Evolutionary conservation across 2,888 invertebrate genomes (phyloP).

Genomic region (Frankliniella fusca): DNA sequence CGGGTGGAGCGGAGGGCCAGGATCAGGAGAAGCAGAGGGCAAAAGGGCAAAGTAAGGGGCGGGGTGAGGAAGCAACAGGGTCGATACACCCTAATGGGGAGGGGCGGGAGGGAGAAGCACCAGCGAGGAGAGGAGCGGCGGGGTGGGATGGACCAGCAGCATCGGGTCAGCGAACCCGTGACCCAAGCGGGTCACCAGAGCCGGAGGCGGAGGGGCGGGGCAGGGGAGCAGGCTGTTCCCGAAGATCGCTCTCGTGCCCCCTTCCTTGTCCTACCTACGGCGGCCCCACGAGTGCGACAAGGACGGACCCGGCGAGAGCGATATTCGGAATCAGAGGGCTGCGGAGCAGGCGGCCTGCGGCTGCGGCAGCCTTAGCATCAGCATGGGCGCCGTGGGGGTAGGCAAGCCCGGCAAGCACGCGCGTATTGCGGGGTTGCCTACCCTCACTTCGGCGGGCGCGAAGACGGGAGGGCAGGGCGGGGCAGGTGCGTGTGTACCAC

Average conservation of each 20-base stretch:
- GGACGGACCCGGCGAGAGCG: neutral
- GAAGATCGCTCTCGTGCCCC: no score
- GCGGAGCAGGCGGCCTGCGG: neutral
- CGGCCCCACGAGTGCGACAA: neutral
- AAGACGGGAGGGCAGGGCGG: neutral
- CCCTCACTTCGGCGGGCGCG: neutral
- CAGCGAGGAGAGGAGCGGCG: neutral
- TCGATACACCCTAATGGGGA: neutral
- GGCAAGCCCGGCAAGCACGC: no score
- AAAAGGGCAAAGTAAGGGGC: neutral
- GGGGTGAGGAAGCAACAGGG: neutral
- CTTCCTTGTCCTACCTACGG: neutral
- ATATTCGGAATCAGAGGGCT: no score
- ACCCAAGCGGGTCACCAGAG: neutral
- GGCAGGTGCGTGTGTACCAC: no score
- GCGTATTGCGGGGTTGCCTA: neutral
- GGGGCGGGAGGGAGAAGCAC: neutral
- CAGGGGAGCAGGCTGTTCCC: no score
- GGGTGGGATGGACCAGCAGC: neutral
- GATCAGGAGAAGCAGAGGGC: neutral
- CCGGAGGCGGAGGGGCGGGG: neutral
- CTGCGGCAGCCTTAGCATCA: neutral
- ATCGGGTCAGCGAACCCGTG: neutral
- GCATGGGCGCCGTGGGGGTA: neutral
- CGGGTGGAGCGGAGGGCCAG: neutral